Base-by-base conservation (phyloP, 2,888 invertebrate genomes). In the Cheilosia urbana region DNA sequence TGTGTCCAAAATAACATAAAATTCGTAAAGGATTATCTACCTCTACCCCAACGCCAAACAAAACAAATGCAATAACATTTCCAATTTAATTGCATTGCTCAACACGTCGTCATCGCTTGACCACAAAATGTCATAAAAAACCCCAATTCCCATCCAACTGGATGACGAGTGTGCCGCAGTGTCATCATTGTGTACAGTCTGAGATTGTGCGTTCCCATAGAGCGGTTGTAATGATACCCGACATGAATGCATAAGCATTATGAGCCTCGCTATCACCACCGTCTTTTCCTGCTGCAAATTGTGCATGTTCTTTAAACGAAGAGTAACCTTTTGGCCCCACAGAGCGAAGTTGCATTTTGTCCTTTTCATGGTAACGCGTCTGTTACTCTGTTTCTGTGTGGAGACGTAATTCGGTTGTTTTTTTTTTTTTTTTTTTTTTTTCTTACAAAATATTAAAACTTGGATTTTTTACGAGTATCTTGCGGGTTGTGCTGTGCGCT, bases 121-220 rank as follows among this genome's bases (percentile, higher is more conserved):
- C 79, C 79, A 72, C 79, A 72, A 72, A 79, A 65, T 66, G 58
- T 72, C 79, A 51, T 79, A 72, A 79, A 72, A 72, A 79, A 79
- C 51, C 40, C 58, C 71, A 63, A 58, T 79, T 72, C 72, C 65
- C 65, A 79, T 79, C 17, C 79, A 57, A 76, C 68, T 60, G 58
- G n/a, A 76, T 76, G 76, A 76, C 58, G 76, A 76, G 53, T 72
- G 47, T 68, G 42, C 27, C 47, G n/a, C 37, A n/a, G 45, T 45
- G 17, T 45, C 45, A 17, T 45, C 15, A 5, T 9, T 57, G 11
- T 11, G 37, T 37, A 13, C 37, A 37, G 68, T 24, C 40, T 21
- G n/a, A 37, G 34, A 72, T 62, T 62, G 66, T 53, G 11, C 45
- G 40, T 75, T 75, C 65, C 75, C 75, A 37, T 37, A 75, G 55